Conservation (phyloP, 1,140 invertebrate genomes). For the Drosophila baimaii region DNA sequence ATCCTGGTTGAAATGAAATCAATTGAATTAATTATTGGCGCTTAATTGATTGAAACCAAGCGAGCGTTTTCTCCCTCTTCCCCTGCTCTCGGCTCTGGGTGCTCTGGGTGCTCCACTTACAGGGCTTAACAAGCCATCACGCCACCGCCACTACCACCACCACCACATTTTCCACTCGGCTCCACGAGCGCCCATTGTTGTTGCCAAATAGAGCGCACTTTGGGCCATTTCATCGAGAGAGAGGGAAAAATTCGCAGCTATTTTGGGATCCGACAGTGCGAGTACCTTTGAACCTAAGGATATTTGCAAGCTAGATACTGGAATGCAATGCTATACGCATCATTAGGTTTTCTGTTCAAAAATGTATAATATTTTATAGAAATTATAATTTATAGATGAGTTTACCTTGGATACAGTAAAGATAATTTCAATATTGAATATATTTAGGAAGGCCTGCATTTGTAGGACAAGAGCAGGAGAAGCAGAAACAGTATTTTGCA, state of each 20-base stretch:
- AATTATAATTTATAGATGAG: too few species aligned
- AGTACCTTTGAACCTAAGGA: not conserved
- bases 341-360: too few species aligned
- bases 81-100: not conserved
- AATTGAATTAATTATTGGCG: constrained; percentile 83
- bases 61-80: constrained; percentile 32
- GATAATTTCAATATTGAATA: too few species aligned
- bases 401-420: too few species aligned
- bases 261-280: not conserved
- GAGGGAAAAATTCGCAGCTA: constrained; percentile 25
- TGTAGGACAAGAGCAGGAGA: too few species aligned
- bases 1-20: constrained; percentile 71
- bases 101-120: constrained; percentile 15
- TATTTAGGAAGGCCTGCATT: too few species aligned
- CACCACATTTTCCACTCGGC: constrained; percentile 9
- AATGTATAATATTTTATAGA: not conserved
- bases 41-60: constrained; percentile 82
- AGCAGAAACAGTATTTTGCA: too few species aligned
- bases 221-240: constrained; percentile 76
- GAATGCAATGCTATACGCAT: too few species aligned
- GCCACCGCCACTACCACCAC: constrained; percentile 8
- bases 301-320: not conserved
- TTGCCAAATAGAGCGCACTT: constrained; percentile 80
- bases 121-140: constrained; percentile 48
- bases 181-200: constrained; percentile 56